These are phyloP conservation scores for Melanerpes formicivorus DNA, from an alignment of 2,113 vertebrate species.

Conservation along the genomic window DNA sequence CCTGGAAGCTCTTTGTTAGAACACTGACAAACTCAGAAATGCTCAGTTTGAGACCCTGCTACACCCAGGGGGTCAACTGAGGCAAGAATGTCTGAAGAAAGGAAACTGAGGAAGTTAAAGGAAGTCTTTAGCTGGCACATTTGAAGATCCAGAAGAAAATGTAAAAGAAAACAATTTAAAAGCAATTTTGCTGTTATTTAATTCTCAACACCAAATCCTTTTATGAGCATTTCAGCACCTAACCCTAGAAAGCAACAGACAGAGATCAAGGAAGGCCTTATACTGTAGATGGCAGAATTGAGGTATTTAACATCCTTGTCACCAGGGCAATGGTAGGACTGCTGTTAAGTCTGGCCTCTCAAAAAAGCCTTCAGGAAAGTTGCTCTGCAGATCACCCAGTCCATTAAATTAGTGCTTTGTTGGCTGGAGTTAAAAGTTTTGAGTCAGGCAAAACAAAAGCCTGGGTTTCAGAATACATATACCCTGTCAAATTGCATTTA, in stretches of 20 bases:
- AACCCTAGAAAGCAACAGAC: neutral
- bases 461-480: constrained; percentile 29
- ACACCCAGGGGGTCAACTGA: neutral
- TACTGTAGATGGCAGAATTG: neutral
- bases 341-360: neutral
- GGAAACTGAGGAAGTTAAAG: neutral
- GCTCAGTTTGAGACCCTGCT: neutral
- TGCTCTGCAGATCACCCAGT: neutral
- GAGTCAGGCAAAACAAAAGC: constrained; percentile 61
- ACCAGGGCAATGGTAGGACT: neutral
- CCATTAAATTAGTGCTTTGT: constrained; percentile 34
- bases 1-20: neutral
- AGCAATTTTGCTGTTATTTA: neutral
- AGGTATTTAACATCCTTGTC: neutral
- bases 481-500: constrained; percentile 64
- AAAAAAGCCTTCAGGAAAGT: constrained; percentile 12
- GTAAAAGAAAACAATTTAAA: neutral
- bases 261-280: neutral
- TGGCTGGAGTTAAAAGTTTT: constrained; percentile 31
- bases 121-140: neutral
- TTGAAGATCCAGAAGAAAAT: neutral
- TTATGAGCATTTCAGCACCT: neutral
- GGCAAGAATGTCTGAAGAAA: neutral
- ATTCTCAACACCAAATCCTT: neutral
- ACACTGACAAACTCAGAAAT: neutral